These are phyloP conservation scores for Neelides sp. DNA, from an alignment of 1,140 invertebrate genomes.

Conservation along the genomic window DNA sequence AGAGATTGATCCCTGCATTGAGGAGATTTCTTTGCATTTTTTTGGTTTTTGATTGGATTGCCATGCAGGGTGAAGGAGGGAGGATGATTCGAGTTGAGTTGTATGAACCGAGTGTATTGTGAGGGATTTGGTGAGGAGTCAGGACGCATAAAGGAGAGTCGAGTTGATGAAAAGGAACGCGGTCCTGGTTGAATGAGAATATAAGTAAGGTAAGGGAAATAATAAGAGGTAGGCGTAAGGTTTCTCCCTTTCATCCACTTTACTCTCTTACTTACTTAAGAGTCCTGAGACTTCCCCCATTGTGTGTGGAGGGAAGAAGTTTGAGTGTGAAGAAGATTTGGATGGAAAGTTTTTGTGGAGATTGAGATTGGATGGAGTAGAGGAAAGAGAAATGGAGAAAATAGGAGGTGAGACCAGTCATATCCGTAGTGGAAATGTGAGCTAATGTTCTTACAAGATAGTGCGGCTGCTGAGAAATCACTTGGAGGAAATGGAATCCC, in stretches of 20 bases:
- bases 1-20: too few species aligned
- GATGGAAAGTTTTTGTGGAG: slow-evolving; percentile 21
- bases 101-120: slow-evolving; percentile 12
- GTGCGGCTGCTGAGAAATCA: slow-evolving; percentile 18
- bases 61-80: too few species aligned
- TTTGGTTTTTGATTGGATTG: too few species aligned
- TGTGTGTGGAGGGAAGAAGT: too few species aligned
- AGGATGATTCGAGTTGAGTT: too few species aligned
- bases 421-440: slow-evolving; percentile 29
- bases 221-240: slow-evolving; percentile 12
- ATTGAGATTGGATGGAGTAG: slow-evolving; percentile 15
- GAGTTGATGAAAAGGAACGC: slow-evolving; percentile 6
- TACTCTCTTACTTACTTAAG: slow-evolving; percentile 11
- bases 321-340: slow-evolving; percentile 20
- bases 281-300: slow-evolving; percentile 1
- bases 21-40: too few species aligned
- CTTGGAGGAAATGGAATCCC: slow-evolving; percentile 31
- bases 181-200: neutral
- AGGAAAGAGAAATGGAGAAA: neutral
- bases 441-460: slow-evolving; percentile 30
- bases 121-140: slow-evolving; percentile 6
- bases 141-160: slow-evolving; percentile 7
- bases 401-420: slow-evolving; percentile 28
- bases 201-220: slow-evolving; percentile 5
- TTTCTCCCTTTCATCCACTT: slow-evolving; percentile 15